These are phyloP conservation scores for Ormyrus thymus DNA, from an alignment of 2,888 invertebrate species.

Conservation along the genomic window DNA sequence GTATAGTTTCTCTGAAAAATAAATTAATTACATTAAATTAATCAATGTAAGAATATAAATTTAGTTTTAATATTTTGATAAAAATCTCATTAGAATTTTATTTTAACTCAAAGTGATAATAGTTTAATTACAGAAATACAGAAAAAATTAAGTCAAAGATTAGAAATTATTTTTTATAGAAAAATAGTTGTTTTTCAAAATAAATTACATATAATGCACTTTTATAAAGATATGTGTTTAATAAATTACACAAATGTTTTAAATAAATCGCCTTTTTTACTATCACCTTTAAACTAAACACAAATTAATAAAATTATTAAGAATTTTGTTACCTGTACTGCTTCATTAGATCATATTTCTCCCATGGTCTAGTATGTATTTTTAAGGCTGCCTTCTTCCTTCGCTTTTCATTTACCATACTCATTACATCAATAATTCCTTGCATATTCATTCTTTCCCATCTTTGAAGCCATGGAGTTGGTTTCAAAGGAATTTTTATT, in stretches of 20 bases:
- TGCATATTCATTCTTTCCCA: constrained; percentile 89
- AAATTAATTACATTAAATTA: background rate
- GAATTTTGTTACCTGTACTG: constrained; percentile 82
- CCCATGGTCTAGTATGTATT: constrained; percentile 83
- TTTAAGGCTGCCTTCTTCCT: constrained; percentile 75
- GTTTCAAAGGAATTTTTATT: constrained; percentile 82
- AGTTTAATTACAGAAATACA: background rate
- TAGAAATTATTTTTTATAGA: too few relatives aligned
- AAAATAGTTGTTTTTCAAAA: too few relatives aligned
- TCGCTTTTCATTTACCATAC: constrained; percentile 77
- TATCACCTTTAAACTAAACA: background rate
- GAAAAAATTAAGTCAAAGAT: background rate
- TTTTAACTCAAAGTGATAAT: constrained; percentile 58
- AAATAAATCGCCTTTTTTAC: background rate
- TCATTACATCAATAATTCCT: constrained; percentile 82
- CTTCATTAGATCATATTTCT: constrained; percentile 95
- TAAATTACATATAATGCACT: background rate
- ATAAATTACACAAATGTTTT: background rate
- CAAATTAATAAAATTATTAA: background rate
- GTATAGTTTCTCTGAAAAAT: constrained; percentile 82
- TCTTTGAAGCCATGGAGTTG: constrained; percentile 90
- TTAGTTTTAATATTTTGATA: background rate
- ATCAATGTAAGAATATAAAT: background rate
- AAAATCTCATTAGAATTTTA: constrained; percentile 2
- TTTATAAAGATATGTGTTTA: too few relatives aligned